Percentiles rank a stretch among this genome's conserved stretches.
Evolutionary conservation across 2,113 vertebrate genomes (phyloP).

Genomic region (Noctilio leporinus): DNA sequence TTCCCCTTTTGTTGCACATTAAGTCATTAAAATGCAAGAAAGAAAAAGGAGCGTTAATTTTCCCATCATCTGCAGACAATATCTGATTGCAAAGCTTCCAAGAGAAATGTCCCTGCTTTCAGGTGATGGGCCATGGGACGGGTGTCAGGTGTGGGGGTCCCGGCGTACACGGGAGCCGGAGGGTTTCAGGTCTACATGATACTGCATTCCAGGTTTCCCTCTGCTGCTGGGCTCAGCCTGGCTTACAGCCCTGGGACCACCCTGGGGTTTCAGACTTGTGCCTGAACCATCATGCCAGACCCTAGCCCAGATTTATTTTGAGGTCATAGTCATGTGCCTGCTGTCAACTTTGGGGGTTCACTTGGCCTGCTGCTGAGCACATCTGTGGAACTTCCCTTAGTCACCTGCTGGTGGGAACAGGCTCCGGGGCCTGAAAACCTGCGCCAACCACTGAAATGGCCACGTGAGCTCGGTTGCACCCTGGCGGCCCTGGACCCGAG

Average conservation of each 20-base stretch:
- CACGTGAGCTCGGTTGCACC: not conserved
- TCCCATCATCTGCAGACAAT: not conserved
- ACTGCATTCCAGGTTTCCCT: not conserved
- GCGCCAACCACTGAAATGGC: too few relatives aligned
- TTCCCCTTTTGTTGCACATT: slow-evolving; percentile 41
- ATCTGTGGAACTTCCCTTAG: accelerated
- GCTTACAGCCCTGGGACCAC: too few relatives aligned
- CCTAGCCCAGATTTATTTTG: not conserved
- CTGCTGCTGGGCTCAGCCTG: too few relatives aligned
- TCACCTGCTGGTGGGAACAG: accelerated
- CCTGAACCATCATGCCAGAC: not conserved
- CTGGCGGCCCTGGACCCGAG: not conserved
- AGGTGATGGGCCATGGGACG: accelerated
- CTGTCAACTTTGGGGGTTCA: not conserved
- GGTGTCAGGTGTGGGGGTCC: accelerated
- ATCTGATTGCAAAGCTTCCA: not conserved
- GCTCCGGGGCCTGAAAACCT: not conserved
- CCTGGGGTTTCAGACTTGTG: not conserved
- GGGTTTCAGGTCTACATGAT: not conserved
- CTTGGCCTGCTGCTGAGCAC: not conserved
- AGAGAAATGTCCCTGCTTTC: not conserved
- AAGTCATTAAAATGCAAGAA: slow-evolving; percentile 47
- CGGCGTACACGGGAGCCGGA: accelerated
- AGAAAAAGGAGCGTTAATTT: not conserved
- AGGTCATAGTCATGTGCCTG: not conserved